Conservation (phyloP, 2,888 invertebrate genomes). For the Diaprepes abbreviatus region DNA sequence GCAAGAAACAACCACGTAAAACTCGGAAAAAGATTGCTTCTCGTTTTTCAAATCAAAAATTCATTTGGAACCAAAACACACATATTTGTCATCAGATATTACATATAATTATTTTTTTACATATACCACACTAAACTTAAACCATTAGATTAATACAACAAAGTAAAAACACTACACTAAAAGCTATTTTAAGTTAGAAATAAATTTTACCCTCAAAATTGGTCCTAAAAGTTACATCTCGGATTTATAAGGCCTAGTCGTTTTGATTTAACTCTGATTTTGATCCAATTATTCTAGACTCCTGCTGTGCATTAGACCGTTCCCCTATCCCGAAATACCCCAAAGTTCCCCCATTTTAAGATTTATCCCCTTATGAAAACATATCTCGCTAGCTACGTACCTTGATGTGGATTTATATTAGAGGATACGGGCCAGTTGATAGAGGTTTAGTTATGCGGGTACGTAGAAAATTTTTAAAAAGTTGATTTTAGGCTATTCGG, state of each 20-base stretch:
- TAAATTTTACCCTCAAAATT: slow-evolving; percentile 9
- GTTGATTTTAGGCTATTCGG: too few species aligned
- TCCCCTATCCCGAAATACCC: slow-evolving; percentile 42
- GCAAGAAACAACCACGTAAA: too few species aligned
- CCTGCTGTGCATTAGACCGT: slow-evolving; percentile 46
- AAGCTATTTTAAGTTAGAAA: slow-evolving; percentile 5
- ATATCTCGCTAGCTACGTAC: slow-evolving; percentile 47
- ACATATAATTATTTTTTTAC: too few species aligned
- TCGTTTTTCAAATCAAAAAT: too few species aligned
- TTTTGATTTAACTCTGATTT: slow-evolving; percentile 46
- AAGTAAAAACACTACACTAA: slow-evolving; percentile 1
- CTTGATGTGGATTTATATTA: slow-evolving; percentile 46
- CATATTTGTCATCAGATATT: too few species aligned
- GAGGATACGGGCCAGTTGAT: slow-evolving; percentile 40
- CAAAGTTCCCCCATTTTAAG: slow-evolving; percentile 35
- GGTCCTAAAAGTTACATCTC: slow-evolving; percentile 14
- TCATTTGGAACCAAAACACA: too few species aligned
- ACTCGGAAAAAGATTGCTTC: too few species aligned
- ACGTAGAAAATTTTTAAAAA: slow-evolving; percentile 1
- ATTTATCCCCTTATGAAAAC: slow-evolving; percentile 45
- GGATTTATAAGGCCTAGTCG: slow-evolving; percentile 39
- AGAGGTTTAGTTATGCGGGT: slow-evolving; percentile 24
- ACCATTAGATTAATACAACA: neutral
- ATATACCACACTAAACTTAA: neutral
- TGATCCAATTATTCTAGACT: slow-evolving; percentile 46